Percentiles rank a stretch among this genome's conserved stretches.
phyloP scores from a whole-genome alignment of 2,797 vertebrate species.

The Scolopax rusticola region DNA sequence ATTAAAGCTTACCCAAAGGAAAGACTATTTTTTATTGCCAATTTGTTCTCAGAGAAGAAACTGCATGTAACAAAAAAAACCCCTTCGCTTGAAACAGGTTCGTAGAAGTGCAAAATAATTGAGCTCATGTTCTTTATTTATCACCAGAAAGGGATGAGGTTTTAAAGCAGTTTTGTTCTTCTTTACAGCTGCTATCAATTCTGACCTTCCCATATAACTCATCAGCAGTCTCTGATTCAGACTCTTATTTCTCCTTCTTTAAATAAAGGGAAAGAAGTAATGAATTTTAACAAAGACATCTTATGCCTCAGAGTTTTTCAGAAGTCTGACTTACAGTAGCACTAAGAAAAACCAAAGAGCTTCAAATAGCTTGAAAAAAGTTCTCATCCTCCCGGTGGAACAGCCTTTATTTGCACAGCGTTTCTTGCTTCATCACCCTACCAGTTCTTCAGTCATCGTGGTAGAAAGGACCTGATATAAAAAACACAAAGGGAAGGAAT shows the following conservation, averaged over 20 bases:
- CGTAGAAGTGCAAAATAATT: slow-evolving; percentile 10
- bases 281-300: slow-evolving; percentile 28
- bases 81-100: background rate
- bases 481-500: background rate
- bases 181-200: slow-evolving; percentile 37
- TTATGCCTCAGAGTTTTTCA: background rate
- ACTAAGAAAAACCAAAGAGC: background rate
- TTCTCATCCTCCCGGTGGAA: background rate
- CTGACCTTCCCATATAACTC: slow-evolving; percentile 39
- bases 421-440: background rate
- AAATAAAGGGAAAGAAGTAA: slow-evolving; percentile 6
- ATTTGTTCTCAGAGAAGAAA: background rate
- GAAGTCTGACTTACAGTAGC: background rate
- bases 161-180: slow-evolving; percentile 7
- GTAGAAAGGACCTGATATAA: background rate
- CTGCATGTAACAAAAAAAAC: background rate
- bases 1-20: background rate
- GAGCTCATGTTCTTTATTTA: slow-evolving; percentile 21
- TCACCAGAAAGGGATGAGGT: background rate
- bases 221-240: slow-evolving; percentile 16
- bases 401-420: background rate
- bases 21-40: background rate
- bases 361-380: background rate
- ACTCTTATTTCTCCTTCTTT: background rate
- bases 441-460: background rate